A percentile compares a stretch with the other conserved stretches of the same genome.
These are phyloP conservation scores for Drosophila pruinosa DNA, from an alignment of 1,140 invertebrate species.

Conservation along the genomic window DNA sequence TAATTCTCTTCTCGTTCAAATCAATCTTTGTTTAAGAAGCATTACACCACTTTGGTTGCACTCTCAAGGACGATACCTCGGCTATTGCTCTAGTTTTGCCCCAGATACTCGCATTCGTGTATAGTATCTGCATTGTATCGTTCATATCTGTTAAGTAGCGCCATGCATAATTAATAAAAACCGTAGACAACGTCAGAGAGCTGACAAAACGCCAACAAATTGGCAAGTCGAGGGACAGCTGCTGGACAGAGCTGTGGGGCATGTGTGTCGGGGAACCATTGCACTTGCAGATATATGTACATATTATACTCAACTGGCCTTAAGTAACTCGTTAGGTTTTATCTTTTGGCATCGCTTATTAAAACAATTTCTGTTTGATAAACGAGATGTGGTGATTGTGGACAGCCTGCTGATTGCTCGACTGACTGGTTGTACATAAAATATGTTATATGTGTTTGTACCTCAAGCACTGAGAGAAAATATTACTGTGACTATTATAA, in stretches of 20 bases:
- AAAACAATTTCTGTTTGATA: slow-evolving; percentile 70
- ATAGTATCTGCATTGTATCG: slow-evolving; percentile 1
- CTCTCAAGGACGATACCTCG: slow-evolving; percentile 48
- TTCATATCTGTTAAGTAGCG: slow-evolving; percentile 13
- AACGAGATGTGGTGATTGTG: slow-evolving; percentile 73
- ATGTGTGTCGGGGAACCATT: neutral
- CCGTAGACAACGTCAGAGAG: slow-evolving; percentile 10
- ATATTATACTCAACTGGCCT: slow-evolving; percentile 34
- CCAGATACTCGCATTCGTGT: no score
- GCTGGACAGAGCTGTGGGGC: neutral
- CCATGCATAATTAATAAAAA: slow-evolving; percentile 71
- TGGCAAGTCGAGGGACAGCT: slow-evolving; percentile 34
- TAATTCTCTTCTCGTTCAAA: neutral
- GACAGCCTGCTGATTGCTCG: slow-evolving; percentile 34
- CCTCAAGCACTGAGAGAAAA: slow-evolving; percentile 26
- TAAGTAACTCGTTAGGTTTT: slow-evolving; percentile 76
- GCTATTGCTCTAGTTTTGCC: slow-evolving; percentile 31
- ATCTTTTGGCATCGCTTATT: slow-evolving; percentile 75
- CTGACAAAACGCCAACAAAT: slow-evolving; percentile 77
- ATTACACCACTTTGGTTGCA: neutral
- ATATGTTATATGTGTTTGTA: slow-evolving; percentile 39
- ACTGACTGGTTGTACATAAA: slow-evolving; percentile 46
- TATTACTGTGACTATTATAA: neutral
- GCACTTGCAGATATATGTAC: neutral
- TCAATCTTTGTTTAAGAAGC: neutral